Evolutionary conservation across 1,140 invertebrate species (phyloP), one percentile per base, ranked within the genome.

Genomic region (Leptinotarsa defecta): DNA sequence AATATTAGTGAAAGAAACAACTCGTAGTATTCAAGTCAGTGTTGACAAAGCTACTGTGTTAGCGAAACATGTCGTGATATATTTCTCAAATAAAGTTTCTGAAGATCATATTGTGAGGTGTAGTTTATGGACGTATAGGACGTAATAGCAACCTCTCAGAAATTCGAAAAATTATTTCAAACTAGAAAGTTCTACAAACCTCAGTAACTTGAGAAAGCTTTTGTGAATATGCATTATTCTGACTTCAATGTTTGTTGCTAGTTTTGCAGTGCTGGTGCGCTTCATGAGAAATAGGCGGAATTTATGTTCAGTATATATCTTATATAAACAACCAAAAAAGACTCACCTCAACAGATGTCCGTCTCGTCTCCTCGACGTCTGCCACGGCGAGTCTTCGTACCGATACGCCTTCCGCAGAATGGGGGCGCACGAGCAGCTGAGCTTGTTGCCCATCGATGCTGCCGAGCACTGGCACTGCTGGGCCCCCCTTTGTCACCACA

Each of bases 391-490:
- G 87, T 97, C 95, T 86, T 97, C 96, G 86, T 96, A 95, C 84
- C 95, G 92, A 89, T 97, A 97, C 81, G 93, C 94, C 89, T 96
- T 97, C 88, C 95, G 92, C 84, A 96, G 93, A 81, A 98, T 89
- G 76, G 96, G 96, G 81, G 95, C 96, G 88, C 96, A 98, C 81
- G 94, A 96, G 89, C 95, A 96, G 86, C 94, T 95, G 83, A 98
- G 88, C 89, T 97, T 97, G 89, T 97, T 97, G 87, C 96, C 96
- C 96, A 98, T 98, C 83, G 86, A 87, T 83, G 86, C 87, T 68
- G 86, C 87, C 48, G 82, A 81, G 80, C 83, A 84, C 82, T 84
- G 83, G 78, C 82, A 83, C 82, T 83, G 83, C 74, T 65, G 43
- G 20, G 78, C 71, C 48, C 80, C 90, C 89, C 91, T 90, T 88